Percentiles rank a stretch among this genome's conserved stretches.
phyloP scores from a whole-genome alignment of 35 echinoderm and acorn worm genomes.

The Apostichopus japonicus region DNA sequence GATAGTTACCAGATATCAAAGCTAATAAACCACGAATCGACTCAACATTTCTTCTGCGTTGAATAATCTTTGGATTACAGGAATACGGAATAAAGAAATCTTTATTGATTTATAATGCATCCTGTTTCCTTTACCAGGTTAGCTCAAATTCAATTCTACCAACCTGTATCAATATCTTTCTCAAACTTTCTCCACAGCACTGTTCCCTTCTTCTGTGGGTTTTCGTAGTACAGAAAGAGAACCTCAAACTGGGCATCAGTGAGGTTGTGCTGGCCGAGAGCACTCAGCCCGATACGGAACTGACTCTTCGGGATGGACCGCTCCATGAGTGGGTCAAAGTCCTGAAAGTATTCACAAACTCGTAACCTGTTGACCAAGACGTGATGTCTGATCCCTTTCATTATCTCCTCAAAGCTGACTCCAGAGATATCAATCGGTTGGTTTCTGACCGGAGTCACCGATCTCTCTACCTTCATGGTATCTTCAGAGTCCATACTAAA shows the following conservation, averaged over 20 bases:
- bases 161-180: slow-evolving; percentile 96
- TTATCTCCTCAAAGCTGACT: slow-evolving; percentile 75
- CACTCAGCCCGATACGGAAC: slow-evolving; percentile 91
- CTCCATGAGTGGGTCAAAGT: slow-evolving; percentile 91
- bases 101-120: no score
- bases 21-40: no score
- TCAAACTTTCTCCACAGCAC: slow-evolving; percentile 93
- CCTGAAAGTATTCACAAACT: slow-evolving; percentile 95
- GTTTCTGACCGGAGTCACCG: slow-evolving; percentile 61
- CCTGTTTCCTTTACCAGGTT: no score
- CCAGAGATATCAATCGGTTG: slow-evolving; percentile 77
- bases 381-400: slow-evolving; percentile 75
- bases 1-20: no score
- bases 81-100: no score
- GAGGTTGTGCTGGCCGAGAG: slow-evolving; percentile 74
- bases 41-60: no score
- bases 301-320: slow-evolving; percentile 82
- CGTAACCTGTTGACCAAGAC: slow-evolving; percentile 81
- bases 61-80: no score
- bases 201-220: slow-evolving; percentile 73
- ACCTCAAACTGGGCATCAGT: slow-evolving; percentile 81
- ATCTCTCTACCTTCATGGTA: slow-evolving; percentile 28
- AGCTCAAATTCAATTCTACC: not conserved
- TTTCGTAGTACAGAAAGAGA: slow-evolving; percentile 70
- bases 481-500: slow-evolving; percentile 87